A percentile compares a stretch with the other conserved stretches of the same genome.
Conservation (phyloP, 2,113 vertebrate species). For the Ginglymostoma cirratum region DNA sequence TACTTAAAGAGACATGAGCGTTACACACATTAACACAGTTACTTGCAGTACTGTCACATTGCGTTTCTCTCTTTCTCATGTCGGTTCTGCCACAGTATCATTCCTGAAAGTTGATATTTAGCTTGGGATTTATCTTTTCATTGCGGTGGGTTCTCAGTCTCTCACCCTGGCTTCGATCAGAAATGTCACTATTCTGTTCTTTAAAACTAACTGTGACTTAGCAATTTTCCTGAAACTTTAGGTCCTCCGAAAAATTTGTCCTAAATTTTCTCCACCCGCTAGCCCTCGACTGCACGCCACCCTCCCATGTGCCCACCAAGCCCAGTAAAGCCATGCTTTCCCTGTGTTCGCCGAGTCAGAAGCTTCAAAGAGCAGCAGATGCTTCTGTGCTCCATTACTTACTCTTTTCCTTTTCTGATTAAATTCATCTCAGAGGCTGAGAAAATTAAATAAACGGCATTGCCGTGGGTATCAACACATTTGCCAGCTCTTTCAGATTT, state of each 20-base stretch:
- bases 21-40: not conserved
- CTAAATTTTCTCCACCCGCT: not conserved
- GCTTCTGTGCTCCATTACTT: not conserved
- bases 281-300: too few relatives aligned
- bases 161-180: not conserved
- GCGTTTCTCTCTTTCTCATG: not conserved
- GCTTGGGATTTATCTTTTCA: not conserved
- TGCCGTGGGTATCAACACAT: not conserved
- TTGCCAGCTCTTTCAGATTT: not conserved
- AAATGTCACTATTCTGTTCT: not conserved
- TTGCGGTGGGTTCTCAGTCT: not conserved
- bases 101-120: not conserved
- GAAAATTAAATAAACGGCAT: not conserved
- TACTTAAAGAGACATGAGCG: not conserved
- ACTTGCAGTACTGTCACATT: not conserved
- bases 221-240: not conserved
- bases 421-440: not conserved
- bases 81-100: not conserved
- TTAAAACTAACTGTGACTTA: not conserved
- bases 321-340: not conserved
- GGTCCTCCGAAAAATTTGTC: not conserved
- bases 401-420: not conserved
- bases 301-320: not conserved
- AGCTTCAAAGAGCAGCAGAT: not conserved
- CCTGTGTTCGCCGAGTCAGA: not conserved